Evolutionary conservation across 30 jellyfish, hydroid and myxozoan genomes (phyloP), one percentile per base, ranked within the genome.

Genomic region (Nemopilema nomurai): DNA sequence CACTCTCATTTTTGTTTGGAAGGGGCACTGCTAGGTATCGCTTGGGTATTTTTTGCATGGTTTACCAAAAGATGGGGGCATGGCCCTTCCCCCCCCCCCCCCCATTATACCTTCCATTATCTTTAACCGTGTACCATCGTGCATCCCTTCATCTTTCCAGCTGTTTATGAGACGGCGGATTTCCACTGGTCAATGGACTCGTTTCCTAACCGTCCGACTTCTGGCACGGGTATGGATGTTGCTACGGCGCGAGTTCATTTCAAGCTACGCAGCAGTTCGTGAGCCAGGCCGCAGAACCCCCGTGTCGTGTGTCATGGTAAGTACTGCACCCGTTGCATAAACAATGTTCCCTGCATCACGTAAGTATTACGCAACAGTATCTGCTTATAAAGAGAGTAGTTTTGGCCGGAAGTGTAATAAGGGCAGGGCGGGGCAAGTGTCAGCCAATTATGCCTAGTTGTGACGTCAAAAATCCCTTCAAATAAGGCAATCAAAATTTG

Each of bases 161-260:
- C 76, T 23, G 76, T 67, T 32, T 67, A 23, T 67, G 76, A 67
- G 51, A 67, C 76, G 30, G 76, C 76, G 17, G 76, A 67, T 32
- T 67, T 19, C 76, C 23, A 67, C 22, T 67, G 76, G 76, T 19
- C 51, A 0, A 19, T 67, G 19, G 76, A 67, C 32, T 9, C 22
- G 0, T 67, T 67, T 19, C 28, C 32, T 1, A 32, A 22, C 8
- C 4, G 21, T 1, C 51, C 33, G 32, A 67, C 17, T 28, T 23
- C 51, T 67, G 76, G 76, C 21, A 28, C 30, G 23, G 21, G 23
- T 9, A 9, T n/a, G 30, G 52, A 67, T 67, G 8, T 67, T 67
- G 7, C 76, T 20, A 23, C 21, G 23, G 8, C 17, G 19, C 23
- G 0, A 0, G 4, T 67, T 67, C n/a, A 0, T 0, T 0, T 23